Percentiles rank a stretch among this genome's conserved stretches.
phyloP scores from a whole-genome alignment of 2,888 invertebrate species.

The Pinctada fucata region DNA sequence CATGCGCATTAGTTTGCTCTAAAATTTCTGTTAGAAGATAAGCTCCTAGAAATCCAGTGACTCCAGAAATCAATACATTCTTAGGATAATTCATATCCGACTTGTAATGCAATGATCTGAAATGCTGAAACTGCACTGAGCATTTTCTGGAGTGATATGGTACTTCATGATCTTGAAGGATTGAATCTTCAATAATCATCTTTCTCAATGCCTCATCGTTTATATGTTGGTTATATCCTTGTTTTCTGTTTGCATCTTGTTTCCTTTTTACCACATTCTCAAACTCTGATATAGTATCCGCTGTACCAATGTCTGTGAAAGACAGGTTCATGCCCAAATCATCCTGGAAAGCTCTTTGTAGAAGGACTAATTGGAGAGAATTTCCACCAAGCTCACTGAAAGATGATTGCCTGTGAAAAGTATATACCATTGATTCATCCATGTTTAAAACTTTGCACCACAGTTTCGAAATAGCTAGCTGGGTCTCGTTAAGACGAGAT shows the following conservation, averaged over 20 bases:
- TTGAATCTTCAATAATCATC: slow-evolving; percentile 51
- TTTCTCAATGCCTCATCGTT: slow-evolving; percentile 42
- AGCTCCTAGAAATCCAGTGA: slow-evolving; percentile 62
- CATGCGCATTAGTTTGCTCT: slow-evolving; percentile 54
- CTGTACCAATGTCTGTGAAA: slow-evolving; percentile 56
- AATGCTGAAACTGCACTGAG: slow-evolving; percentile 45
- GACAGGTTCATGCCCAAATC: slow-evolving; percentile 48
- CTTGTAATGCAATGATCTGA: slow-evolving; percentile 37
- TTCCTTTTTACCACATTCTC: slow-evolving; percentile 52
- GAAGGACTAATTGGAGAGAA: slow-evolving; percentile 59
- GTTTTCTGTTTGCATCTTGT: slow-evolving; percentile 43
- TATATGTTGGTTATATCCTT: slow-evolving; percentile 26
- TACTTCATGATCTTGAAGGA: slow-evolving; percentile 38
- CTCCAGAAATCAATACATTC: slow-evolving; percentile 59
- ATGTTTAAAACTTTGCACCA: slow-evolving; percentile 57
- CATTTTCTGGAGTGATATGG: slow-evolving; percentile 43
- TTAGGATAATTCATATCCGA: slow-evolving; percentile 40
- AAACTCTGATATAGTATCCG: slow-evolving; percentile 59
- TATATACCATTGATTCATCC: slow-evolving; percentile 50
- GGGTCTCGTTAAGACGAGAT: slow-evolving; percentile 56
- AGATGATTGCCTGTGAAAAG: slow-evolving; percentile 54
- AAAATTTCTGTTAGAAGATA: slow-evolving; percentile 55
- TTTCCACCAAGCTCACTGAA: slow-evolving; percentile 66
- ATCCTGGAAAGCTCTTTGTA: slow-evolving; percentile 55
- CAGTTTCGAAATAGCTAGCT: slow-evolving; percentile 51